Base-by-base conservation (phyloP, 2,888 invertebrate genomes). In the Myopa testacea region DNA sequence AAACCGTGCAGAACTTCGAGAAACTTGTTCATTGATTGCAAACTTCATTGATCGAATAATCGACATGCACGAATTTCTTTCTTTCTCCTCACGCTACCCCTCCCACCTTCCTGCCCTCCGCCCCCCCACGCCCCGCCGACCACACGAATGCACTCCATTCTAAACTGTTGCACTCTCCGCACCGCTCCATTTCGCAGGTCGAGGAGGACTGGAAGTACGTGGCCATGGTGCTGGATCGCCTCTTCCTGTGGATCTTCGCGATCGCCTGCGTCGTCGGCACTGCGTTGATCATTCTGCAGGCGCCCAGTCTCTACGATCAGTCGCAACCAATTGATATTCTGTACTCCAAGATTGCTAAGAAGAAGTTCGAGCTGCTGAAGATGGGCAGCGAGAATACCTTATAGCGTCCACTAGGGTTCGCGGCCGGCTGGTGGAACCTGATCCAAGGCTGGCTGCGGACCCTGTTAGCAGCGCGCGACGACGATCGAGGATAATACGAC, bases 201-300 rank as follows among this genome's bases (percentile, higher is more conserved):
- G 96, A 95, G 90, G 97, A 98, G 90, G 98, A 98, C 91, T 98
- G 98, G 98, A 98, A 98, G 90, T 98, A 97, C 91, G 97, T 98
- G 79, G 94, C 94, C 77, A 89, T 98, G 97, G 98, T 98, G 82
- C 92, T 98, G 89, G 98, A 98, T 91, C 93, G 98, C 86, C 93
- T 98, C 86, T 98, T 98, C 91, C 93, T 98, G 84, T 97, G 97
- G 93, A 93, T 96, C 86, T 98, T 98, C 91, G 95, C 98, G 88
- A 92, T 97, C 88, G 96, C 97, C 83, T 98, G 98, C 90, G 92
- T 98, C 81, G 90, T 96, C 80, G 98, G 98, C 82, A 98, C 96
- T 79, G 94, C 94, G 79, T 91, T 95, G 84, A 96, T 96, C 86
- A 96, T 96, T 89, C 92, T 97, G 81, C 94, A 95, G 90, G 97